Evolutionary conservation across 2,888 invertebrate species (phyloP), one percentile per base, ranked within the genome.

Genomic region (Lypha dubia): DNA sequence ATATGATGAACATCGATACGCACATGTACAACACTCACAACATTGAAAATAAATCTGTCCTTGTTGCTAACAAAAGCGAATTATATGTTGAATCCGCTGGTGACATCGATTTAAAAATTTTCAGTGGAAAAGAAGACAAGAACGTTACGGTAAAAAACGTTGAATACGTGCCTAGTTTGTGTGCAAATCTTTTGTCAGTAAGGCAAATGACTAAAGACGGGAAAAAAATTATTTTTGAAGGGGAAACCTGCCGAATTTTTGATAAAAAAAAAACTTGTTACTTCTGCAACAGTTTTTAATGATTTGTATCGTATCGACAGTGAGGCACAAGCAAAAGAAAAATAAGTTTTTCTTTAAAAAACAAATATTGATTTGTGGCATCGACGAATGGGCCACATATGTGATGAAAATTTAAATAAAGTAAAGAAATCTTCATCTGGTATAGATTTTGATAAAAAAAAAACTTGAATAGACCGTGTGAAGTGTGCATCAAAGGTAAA

Each of bases 361-460:
- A n/a, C n/a, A n/a, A n/a, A n/a, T n/a, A n/a, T n/a, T n/a, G n/a
- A n/a, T n/a, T n/a, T n/a, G n/a, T n/a, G n/a, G n/a, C n/a, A n/a
- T n/a, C n/a, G n/a, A n/a, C n/a, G 88, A 58, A 58, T 88, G 56
- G 87, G 87, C n/a, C 87, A 87, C 32, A 86, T 88, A 32, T 87
- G 87, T 68, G 60, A 51, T 17, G 74, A 81, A 20, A 85, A 83
- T 51, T 53, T 84, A 11, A 53, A 44, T 1, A 76, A 77, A 73
- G 75, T 84, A 4, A 83, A 67, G 67, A 73, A 79, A n/a, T 51
- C 41, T 1, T 56, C 15, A 11, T 9, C 11, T 53, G 65, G 63
- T 4, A 53, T 76, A 13, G 22, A 35, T 22, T 63, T 65, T 74
- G 51, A 24, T n/a, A n/a, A n/a, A 65, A 35, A 3, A 7, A 41